Evolutionary conservation across 1,140 invertebrate genomes (phyloP), one percentile per base, ranked within the genome.

Genomic region (Ceratina japonica): DNA sequence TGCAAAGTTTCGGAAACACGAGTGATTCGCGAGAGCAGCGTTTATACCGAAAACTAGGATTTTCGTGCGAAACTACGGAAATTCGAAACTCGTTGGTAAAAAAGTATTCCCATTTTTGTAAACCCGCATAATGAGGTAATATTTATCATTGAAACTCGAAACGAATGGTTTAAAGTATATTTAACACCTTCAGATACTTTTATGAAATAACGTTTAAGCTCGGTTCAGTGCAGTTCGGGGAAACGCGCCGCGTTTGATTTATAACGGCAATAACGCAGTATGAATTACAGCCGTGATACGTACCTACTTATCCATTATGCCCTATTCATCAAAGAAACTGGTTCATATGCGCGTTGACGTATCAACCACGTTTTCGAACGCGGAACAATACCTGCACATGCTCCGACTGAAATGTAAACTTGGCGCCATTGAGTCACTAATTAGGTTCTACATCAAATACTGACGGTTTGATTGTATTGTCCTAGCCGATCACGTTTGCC

Each of bases 261-360:
- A n/a, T 63, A 44, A 16, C 18, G 3, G 3, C 15, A n/a, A 37
- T n/a, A 31, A 27, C 58, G 20, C 58, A 15, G 16, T 7, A 8
- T 15, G 16, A 22, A 54, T 62, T 7, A 27, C 4, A 18, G 20
- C 3, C 20, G 13, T 22, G 22, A 49, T 16, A n/a, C 18, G 3
- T 69, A 69, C 52, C 15, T 22, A 44, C 16, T 66, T 66, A 51
- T 22, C 44, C 44, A 22, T 18, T 24, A 24, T 27, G 22, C n/a
- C 20, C 64, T 66, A 24, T 22, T 51, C 64, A 66, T 66, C 37
- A 66, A 66, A 66, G 64, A 66, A 51, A 51, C 44, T 22, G 16
- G 8, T 16, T 22, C 20, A 15, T 66, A 66, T 44, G 15, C 44
- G 37, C 12, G 44, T 22, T 51, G 64, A 66, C 15, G 15, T 24